Evolutionary conservation across 2,797 vertebrate species (phyloP), one percentile per base, ranked within the genome.

Genomic region (Botia almorhae): DNA sequence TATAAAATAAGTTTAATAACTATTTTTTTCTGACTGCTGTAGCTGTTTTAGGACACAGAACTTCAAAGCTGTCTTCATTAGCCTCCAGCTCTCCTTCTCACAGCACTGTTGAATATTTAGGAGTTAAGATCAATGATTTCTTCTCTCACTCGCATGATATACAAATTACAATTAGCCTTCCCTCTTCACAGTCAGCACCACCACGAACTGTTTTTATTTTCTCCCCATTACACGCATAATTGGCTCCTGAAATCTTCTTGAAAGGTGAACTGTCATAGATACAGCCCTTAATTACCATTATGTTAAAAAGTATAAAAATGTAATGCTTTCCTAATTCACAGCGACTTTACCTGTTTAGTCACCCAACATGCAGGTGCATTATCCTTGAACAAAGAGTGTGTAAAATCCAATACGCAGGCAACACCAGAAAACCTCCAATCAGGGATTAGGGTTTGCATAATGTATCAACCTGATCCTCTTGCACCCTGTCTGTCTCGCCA

Each of bases 1-100:
- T 8, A 43, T 5, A 39, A 43, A 33, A n/a, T 33, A 43, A 67
- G 29, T 68, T 76, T 67, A 55, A 50, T 43, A 43, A n/a, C n/a
- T n/a, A n/a, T n/a, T n/a, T n/a, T n/a, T n/a, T n/a, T n/a, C n/a
- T n/a, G n/a, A n/a, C 10, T 43, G 21, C 39, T 48, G 23, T 69
- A 60, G 46, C 55, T 60, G 29, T 58, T 67, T 78, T 74, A 72
- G 26, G 46, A 29, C 81, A 72, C 17, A 60, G 13, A 68, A 68
- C 70, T 78, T 76, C 58, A 77, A 70, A 86, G 78, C 67, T 26
- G 3, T 48, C 48, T 80, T 73, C 55, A 78, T 74, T 80, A 74
- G 58, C 33, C 58, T 56, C 46, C 33, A 48, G 36, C 21, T 23
- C 74, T 75, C 14, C 72, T 69, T 46, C 23, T 69, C 71, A 50